Conservation (phyloP, 37 sponge, comb jelly and placozoan genomes). For the Geodia barretti region DNA sequence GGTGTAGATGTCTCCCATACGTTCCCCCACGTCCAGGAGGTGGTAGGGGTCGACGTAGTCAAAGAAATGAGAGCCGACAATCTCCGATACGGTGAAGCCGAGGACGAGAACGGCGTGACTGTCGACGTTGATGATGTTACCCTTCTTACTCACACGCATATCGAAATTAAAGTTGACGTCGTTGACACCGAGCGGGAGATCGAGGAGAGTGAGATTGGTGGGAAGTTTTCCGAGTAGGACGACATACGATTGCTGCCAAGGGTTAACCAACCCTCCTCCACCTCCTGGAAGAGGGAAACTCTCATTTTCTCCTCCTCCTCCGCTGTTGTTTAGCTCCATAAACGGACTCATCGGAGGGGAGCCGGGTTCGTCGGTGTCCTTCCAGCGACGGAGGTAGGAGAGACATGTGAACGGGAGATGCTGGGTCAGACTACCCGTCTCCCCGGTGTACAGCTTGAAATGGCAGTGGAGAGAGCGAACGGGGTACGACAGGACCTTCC, state of each 20-base stretch:
- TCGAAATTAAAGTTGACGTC: constrained; percentile 63
- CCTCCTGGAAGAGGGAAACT: no score
- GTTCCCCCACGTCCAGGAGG: constrained; percentile 35
- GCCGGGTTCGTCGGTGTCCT: neutral
- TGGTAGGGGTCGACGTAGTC: constrained; percentile 77
- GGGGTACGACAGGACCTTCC: constrained; percentile 35
- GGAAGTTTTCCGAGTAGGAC: constrained; percentile 35
- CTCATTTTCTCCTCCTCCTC: no score
- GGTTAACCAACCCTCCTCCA: no score
- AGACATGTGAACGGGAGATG: constrained; percentile 44
- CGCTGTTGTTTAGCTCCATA: neutral
- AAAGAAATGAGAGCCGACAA: constrained; percentile 59
- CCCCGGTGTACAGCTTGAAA: constrained; percentile 31
- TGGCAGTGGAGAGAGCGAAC: neutral
- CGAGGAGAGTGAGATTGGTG: constrained; percentile 16
- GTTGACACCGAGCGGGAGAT: constrained; percentile 41
- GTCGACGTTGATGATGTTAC: constrained; percentile 58
- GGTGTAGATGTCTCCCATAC: constrained; percentile 24
- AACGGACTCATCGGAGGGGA: neutral
- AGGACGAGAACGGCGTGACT: constrained; percentile 59
- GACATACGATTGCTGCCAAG: constrained; percentile 15
- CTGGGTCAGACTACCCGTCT: constrained; percentile 22
- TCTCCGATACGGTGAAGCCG: constrained; percentile 47
- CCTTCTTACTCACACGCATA: constrained; percentile 54
- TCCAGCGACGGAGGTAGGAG: constrained; percentile 54